Base-by-base conservation (phyloP, 2,888 invertebrate species). In the Thecophora atra region DNA sequence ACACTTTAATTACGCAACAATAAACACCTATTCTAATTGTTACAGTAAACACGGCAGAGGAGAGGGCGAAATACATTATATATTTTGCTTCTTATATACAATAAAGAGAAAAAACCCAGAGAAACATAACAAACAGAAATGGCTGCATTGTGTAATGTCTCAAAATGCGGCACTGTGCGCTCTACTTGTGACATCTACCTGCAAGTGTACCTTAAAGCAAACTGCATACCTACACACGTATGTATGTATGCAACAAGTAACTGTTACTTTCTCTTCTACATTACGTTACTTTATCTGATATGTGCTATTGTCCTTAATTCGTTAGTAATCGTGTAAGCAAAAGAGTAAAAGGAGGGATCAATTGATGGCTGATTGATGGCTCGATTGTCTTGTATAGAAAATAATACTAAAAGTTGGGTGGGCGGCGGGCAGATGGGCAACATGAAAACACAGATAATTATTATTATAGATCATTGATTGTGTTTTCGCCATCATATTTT, bases 51-150 rank as follows among this genome's bases (percentile, higher is more conserved):
- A 51, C 26, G 42, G 5, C 17, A 15, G 26, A 60, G 19, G 6
- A 58, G 52, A 15, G 19, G 21, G 21, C 17, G 62, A 11, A 28
- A 62, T 69, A 21, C 11, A 37, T 37, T 30, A 68, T 58, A 68
- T 69, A 69, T 60, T 60, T 69, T 69, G 62, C 69, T 69, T 69
- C 60, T 60, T 69, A 62, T 69, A 69, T 28, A 69, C 44, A 21
- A 56, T 37, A 7, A 54, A 54, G 17, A 67, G 19, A 30, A 19
- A 54, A 67, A 13, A 3, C 30, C 11, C 30, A 37, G 54, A 66
- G 7, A 28, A 28, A 19, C 8, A 51, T 52, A 26, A 52, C n/a
- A 24, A 62, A 47, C 26, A 30, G 5, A 54, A 62, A 62, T 30
- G 7, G 37, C 37, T 37, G 37, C 37, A 37, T 37, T 30, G 30